Base-by-base conservation (phyloP, 2,888 invertebrate genomes). In the Camptogramma bilineatum region DNA sequence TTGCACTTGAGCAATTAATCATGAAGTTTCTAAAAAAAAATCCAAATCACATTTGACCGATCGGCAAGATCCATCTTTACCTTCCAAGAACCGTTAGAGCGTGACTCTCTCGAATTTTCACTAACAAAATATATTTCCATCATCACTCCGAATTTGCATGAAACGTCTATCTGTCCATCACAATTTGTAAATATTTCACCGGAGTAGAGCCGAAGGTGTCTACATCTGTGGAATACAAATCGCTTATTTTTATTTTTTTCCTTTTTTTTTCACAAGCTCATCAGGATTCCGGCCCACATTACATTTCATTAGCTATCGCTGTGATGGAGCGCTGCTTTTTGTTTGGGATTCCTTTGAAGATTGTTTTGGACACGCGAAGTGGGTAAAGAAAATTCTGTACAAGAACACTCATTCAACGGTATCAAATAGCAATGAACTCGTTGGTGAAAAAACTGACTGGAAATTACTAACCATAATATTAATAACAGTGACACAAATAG, bases 111-210 rank as follows among this genome's bases (percentile, higher is more conserved):
- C 2, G 16, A 52, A 46, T 42, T 54, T 50, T 31, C 31, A 56
- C 42, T 21, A 47, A 24, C 17, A 58, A 51, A 65, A 58, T 51
- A 53, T 57, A 62, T 62, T 65, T 65, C 51, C 31, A 52, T 53
- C 60, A 58, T 58, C 62, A 52, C 61, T 57, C 19, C 60, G 53
- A 54, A 70, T 72, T 72, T 66, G 66, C 69, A 68, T 68, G 51
- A 64, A 64, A 66, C 59, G 67, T 71, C 70, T 69, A 64, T 69
- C 76, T 75, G 82, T 80, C 83, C 79, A 75, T 82, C 82, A 80
- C 75, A 78, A 82, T 82, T 79, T 82, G 79, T 73, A 69, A 79
- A 77, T 74, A 79, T 82, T 78, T 78, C 74, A 77, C 69, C 31
- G 18, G 19, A 28, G 56, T 28, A 44, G 54, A 39, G 39, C 53